A percentile compares a stretch with the other conserved stretches of the same genome.
phyloP scores from a whole-genome alignment of 2,113 vertebrate genomes.

The Heterotis niloticus region DNA sequence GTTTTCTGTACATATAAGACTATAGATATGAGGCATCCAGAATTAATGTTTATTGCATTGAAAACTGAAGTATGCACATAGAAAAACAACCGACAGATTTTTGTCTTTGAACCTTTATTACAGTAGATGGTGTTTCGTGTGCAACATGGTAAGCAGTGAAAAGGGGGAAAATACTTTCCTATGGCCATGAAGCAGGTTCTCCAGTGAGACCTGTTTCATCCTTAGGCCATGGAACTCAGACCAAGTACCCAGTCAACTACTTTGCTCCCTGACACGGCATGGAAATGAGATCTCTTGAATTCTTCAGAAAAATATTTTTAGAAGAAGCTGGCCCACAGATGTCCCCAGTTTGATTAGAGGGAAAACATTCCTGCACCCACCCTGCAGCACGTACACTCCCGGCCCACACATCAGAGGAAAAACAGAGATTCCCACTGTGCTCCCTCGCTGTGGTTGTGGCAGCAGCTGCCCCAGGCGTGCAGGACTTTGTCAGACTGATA shows the following conservation, averaged over 20 bases:
- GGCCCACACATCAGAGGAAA: constrained; percentile 19
- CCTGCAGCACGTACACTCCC: neutral
- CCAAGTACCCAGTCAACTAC: neutral
- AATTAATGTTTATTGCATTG: no score
- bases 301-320: constrained; percentile 38
- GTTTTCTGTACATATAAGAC: no score
- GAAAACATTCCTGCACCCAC: constrained; percentile 6
- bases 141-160: no score
- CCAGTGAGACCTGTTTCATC: no score
- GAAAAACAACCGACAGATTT: no score
- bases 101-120: no score
- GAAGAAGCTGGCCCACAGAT: constrained; percentile 26
- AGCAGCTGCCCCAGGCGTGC: no score
- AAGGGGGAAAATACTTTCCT: no score
- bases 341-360: constrained; percentile 5
- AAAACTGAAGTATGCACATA: no score
- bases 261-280: constrained; percentile 17
- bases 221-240: neutral
- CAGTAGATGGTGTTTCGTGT: no score
- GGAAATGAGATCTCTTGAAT: constrained; percentile 36
- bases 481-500: neutral
- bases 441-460: neutral
- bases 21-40: no score
- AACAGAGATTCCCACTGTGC: neutral
- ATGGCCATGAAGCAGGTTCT: no score